Evolutionary conservation across 2,797 vertebrate species (phyloP), one percentile per base, ranked within the genome.

Genomic region (Karalla daura): DNA sequence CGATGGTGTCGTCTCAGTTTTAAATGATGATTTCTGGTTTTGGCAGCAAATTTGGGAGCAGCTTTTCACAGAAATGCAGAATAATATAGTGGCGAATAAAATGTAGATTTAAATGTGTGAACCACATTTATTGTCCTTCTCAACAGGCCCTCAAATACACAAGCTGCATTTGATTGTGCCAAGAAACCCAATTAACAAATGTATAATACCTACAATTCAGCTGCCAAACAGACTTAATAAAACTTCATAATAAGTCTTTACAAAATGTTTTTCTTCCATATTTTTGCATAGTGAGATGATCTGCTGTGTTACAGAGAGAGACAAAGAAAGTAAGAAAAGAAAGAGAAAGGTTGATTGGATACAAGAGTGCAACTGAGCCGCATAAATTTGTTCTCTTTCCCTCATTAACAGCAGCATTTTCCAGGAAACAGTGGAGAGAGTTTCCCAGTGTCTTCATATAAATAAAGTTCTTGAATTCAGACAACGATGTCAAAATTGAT

Each of bases 391-490:
- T 47, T 46, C 23, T 28, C 5, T 27, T 28, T 37, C 10, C 18
- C 18, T 54, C 51, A 55, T 65, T 55, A 55, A 55, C 10, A 23
- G 41, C 18, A 32, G 17, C 46, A 24, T 62, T 41, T 41, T 33
- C 9, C 20, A 30, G 5, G 3, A n/a, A 39, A 15, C 13, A 21
- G 35, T 2, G 1, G 15, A 23, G 9, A 20, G 27, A 52, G 27
- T 40, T 4, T 30, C 15, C 17, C 13, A 53, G 11, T 7, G 24
- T 17, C 15, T 23, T 23, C 18, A 5, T 37, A 17, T 11, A 20
- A 2, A 30, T 11, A n/a, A 36, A 45, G n/a, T 43, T 44, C 12
- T 24, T 13, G 17, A 55, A 30, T 21, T 35, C 30, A n/a, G 9
- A 20, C 10, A 25, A 27, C n/a, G 28, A 40, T 43, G 28, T 37